phyloP scores from a whole-genome alignment of 2,888 invertebrate species.

The Nymphalis c-album region DNA sequence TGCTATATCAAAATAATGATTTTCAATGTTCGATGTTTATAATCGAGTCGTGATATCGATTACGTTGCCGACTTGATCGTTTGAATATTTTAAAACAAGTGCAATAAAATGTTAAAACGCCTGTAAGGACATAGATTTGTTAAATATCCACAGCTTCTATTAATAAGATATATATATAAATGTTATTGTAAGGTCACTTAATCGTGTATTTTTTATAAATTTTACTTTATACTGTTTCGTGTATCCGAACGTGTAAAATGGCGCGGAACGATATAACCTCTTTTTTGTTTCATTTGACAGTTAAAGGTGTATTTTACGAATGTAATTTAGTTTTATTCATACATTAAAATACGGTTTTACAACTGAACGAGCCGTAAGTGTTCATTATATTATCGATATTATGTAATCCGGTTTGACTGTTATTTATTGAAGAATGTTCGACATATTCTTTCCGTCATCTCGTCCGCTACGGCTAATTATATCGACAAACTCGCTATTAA shows the following conservation, averaged over 20 bases:
- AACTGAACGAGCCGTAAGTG: too few species aligned
- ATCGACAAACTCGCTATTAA: too few species aligned
- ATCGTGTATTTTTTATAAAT: conserved; percentile 16
- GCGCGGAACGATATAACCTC: conserved; percentile 19
- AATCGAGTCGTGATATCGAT: background rate
- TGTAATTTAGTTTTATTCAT: background rate
- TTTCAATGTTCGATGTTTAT: background rate
- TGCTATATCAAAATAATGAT: conserved; percentile 3
- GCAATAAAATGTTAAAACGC: conserved; percentile 19
- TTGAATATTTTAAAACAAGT: conserved; percentile 8
- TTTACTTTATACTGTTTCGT: conserved; percentile 8
- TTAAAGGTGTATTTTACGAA: background rate
- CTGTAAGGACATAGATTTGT: conserved; percentile 19
- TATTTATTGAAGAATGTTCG: background rate
- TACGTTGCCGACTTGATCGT: background rate
- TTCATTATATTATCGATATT: too few species aligned
- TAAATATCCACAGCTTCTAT: conserved; percentile 14
- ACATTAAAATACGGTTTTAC: background rate
- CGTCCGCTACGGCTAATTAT: too few species aligned
- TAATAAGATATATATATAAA: conserved; percentile 18
- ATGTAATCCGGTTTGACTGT: background rate
- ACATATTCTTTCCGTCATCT: background rate
- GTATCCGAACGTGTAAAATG: conserved; percentile 18
- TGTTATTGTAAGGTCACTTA: conserved; percentile 11
- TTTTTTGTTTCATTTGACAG: background rate